Evolutionary conservation across 2,113 vertebrate genomes (phyloP).

Genomic region (Thalassarche chlororhynchos): DNA sequence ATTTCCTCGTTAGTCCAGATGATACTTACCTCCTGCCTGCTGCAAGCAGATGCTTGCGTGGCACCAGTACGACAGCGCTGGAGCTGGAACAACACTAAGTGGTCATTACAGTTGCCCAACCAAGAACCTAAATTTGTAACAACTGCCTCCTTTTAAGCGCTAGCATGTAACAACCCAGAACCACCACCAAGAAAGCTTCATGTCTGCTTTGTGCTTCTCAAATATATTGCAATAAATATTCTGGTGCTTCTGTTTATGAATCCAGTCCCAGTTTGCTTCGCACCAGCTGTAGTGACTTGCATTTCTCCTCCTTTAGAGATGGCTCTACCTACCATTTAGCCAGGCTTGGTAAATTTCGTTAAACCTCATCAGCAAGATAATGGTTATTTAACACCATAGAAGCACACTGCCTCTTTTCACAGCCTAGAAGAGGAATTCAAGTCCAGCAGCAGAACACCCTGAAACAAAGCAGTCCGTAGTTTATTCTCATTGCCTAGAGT

Average conservation of each 20-base stretch:
- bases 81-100: neutral
- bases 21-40: neutral
- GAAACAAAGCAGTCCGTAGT: neutral
- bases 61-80: accelerated
- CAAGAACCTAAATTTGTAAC: slow-evolving; percentile 21
- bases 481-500: neutral
- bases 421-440: neutral
- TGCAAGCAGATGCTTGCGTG: neutral
- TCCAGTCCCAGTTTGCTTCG: neutral
- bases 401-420: neutral
- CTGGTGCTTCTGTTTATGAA: neutral
- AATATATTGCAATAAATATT: neutral
- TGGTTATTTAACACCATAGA: neutral
- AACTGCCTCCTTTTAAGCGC: neutral
- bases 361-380: neutral
- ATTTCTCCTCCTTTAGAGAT: neutral
- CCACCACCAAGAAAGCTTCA: neutral
- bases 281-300: neutral
- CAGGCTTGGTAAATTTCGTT: neutral
- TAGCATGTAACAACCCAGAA: neutral
- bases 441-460: neutral
- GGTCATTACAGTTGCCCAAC: neutral
- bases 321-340: neutral
- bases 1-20: neutral
- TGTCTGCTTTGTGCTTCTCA: neutral